Percentiles rank a stretch among this genome's conserved stretches.
Evolutionary conservation across 2,888 invertebrate genomes (phyloP).

Genomic region (Drosophila infuscata): DNA sequence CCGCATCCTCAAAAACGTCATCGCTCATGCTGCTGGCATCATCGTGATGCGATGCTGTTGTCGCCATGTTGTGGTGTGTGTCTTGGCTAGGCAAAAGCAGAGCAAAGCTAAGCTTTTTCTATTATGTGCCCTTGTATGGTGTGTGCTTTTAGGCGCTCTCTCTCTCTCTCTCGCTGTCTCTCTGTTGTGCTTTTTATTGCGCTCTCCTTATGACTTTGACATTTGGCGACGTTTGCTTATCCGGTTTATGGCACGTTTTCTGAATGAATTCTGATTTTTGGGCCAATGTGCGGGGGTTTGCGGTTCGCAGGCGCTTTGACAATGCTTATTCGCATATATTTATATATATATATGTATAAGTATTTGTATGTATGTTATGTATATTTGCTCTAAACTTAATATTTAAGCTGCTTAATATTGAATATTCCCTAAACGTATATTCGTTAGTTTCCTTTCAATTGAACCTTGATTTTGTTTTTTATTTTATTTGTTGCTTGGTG

Average conservation of each 20-base stretch:
- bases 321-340: conserved; percentile 13
- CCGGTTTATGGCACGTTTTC: conserved; percentile 78
- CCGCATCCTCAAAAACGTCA: conserved; percentile 91
- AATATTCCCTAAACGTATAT: conserved; percentile 81
- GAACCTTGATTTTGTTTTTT: conserved; percentile 53
- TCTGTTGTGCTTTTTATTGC: conserved; percentile 35
- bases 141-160: conserved; percentile 54
- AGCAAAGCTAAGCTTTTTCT: conserved; percentile 42
- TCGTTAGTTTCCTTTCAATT: conserved; percentile 73
- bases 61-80: conserved; percentile 57
- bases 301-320: conserved; percentile 35
- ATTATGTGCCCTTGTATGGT: conserved; percentile 26
- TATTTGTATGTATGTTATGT: conserved; percentile 27
- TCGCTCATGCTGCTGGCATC: conserved; percentile 91
- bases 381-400: conserved; percentile 51
- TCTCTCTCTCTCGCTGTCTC: conserved; percentile 13
- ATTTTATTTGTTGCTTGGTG: conserved; percentile 74
- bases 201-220: conserved; percentile 76
- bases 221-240: conserved; percentile 60
- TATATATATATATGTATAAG: conserved; percentile 37
- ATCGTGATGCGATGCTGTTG: conserved; percentile 84
- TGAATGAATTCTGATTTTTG: conserved; percentile 72
- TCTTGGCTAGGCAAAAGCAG: conserved; percentile 53
- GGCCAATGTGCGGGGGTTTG: conserved; percentile 35
- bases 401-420: conserved; percentile 55